Percentiles rank a stretch among this genome's conserved stretches.
These are phyloP conservation scores for Dinomys branickii DNA, from an alignment of 2,113 vertebrate genomes.

Conservation along the genomic window DNA sequence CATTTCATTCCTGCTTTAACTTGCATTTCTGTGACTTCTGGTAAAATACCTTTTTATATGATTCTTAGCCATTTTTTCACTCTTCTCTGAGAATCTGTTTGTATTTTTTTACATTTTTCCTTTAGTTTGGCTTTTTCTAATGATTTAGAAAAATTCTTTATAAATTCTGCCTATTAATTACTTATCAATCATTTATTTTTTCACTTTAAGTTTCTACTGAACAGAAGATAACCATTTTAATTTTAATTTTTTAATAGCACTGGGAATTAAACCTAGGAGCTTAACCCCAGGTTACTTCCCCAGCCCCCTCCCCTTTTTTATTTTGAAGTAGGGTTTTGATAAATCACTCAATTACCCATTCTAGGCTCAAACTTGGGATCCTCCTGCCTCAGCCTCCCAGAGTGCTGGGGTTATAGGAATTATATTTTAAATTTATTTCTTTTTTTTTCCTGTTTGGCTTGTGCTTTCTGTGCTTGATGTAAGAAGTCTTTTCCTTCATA, in stretches of 20 bases:
- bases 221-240: neutral
- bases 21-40: neutral
- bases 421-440: neutral
- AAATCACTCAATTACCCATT: neutral
- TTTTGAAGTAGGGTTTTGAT: neutral
- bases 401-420: neutral
- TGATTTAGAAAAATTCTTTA: constrained; percentile 20
- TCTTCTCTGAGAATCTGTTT: neutral
- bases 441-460: neutral
- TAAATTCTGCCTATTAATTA: neutral
- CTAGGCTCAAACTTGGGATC: neutral
- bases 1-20: neutral
- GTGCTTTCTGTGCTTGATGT: neutral
- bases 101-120: neutral
- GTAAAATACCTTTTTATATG: neutral
- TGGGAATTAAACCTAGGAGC: neutral
- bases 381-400: neutral
- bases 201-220: neutral
- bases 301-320: neutral
- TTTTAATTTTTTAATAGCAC: neutral
- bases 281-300: neutral
- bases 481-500: neutral
- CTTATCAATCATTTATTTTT: neutral
- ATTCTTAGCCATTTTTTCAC: neutral
- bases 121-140: neutral